Evolutionary conservation across 2,797 vertebrate genomes (phyloP).

Genomic region (Pempheris klunzingeri): DNA sequence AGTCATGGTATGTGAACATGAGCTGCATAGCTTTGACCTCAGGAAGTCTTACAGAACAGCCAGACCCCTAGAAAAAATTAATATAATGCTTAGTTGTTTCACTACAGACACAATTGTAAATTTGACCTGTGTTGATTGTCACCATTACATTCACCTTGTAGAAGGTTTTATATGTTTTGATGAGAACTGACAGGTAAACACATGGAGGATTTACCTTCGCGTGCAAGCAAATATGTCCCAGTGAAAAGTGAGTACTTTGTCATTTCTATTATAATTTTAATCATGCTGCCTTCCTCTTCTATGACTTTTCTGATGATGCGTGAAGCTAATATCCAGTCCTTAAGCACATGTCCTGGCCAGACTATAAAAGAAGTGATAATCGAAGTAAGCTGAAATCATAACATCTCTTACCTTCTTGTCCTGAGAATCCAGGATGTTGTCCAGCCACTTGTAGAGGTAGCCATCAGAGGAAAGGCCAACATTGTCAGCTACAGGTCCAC

Average conservation of each 20-base stretch:
- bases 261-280: neutral
- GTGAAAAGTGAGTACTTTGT: neutral
- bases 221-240: neutral
- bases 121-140: neutral
- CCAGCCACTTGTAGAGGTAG: conserved; percentile 99
- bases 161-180: conserved; percentile 1
- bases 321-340: too few species aligned
- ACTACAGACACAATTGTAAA: too few species aligned
- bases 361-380: neutral
- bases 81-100: neutral
- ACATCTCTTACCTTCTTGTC: conserved; percentile 93
- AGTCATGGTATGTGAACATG: conserved; percentile 6
- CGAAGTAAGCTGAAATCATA: neutral
- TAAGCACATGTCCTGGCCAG: neutral
- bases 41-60: neutral
- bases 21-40: conserved; percentile 17
- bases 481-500: conserved; percentile 98
- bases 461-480: conserved; percentile 98
- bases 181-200: neutral
- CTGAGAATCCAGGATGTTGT: conserved; percentile 99
- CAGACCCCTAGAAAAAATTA: neutral
- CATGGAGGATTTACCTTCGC: neutral
- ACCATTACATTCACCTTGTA: neutral
- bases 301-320: too few species aligned
- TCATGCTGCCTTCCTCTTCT: neutral